A percentile compares a stretch with the other conserved stretches of the same genome.
Evolutionary conservation across 1,140 invertebrate genomes (phyloP).

Genomic region (Eciton burchellii): DNA sequence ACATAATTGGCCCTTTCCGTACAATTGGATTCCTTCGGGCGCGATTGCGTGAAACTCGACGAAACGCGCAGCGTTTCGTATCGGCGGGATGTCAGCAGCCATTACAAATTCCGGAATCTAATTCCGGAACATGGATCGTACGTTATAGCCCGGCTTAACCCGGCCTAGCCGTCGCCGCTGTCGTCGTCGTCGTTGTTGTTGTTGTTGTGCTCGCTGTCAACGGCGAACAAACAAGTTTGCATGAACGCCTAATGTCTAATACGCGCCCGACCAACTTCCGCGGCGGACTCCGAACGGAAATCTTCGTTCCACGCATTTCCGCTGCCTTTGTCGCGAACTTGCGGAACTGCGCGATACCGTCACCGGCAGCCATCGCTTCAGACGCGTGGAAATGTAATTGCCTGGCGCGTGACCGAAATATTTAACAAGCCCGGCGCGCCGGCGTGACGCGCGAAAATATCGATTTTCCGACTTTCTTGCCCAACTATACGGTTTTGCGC

Average conservation of each 20-base stretch:
- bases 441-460: constrained; percentile 41
- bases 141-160: constrained; percentile 50
- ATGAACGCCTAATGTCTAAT: constrained; percentile 61
- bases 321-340: constrained; percentile 40
- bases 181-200: constrained; percentile 15
- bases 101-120: constrained; percentile 58
- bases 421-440: constrained; percentile 30
- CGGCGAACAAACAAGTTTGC: constrained; percentile 61
- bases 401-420: constrained; percentile 51
- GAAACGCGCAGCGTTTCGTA: constrained; percentile 27
- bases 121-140: constrained; percentile 56
- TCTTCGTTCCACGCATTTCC: constrained; percentile 57
- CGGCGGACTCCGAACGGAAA: constrained; percentile 63
- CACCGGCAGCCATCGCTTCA: constrained; percentile 40
- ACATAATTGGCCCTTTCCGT: constrained; percentile 58
- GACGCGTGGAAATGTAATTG: constrained; percentile 50
- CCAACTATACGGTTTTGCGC: background rate
- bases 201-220: constrained; percentile 30
- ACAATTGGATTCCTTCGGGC: constrained; percentile 54
- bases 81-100: constrained; percentile 13
- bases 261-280: constrained; percentile 35
- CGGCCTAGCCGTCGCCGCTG: constrained; percentile 16
- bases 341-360: constrained; percentile 40
- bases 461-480: constrained; percentile 31
- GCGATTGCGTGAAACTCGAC: constrained; percentile 37